Conservation (phyloP, 2,888 invertebrate genomes). For the Tethea ocularis region DNA sequence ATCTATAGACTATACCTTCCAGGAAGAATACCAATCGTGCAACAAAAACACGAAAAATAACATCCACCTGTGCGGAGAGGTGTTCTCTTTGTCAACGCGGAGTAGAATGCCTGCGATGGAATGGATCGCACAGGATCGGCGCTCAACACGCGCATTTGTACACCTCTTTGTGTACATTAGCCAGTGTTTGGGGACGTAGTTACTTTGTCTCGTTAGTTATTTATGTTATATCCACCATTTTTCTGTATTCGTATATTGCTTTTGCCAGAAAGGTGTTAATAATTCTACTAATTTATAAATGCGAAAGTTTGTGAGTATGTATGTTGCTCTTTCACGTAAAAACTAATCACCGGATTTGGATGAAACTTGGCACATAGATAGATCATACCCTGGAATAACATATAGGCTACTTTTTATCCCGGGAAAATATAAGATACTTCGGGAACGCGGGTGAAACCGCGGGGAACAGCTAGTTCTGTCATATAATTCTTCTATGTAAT, state of each 20-base stretch:
- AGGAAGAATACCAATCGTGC: constrained; percentile 9
- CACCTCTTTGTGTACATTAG: not conserved
- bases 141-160: not conserved
- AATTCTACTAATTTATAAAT: too few species aligned
- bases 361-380: too few species aligned
- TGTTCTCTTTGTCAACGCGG: constrained; percentile 15
- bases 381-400: too few species aligned
- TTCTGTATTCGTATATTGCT: not conserved
- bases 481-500: too few species aligned
- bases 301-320: too few species aligned
- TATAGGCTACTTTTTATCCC: too few species aligned
- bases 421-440: too few species aligned
- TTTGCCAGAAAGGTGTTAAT: too few species aligned
- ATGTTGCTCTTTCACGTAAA: too few species aligned
- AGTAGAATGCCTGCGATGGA: not conserved
- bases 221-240: not conserved
- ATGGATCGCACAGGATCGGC: not conserved
- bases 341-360: too few species aligned
- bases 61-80: constrained; percentile 25
- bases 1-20: not conserved
- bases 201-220: not conserved
- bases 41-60: constrained; percentile 30
- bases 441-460: too few species aligned
- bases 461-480: too few species aligned
- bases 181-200: not conserved